Base-by-base conservation (phyloP, 2,888 invertebrate species). In the Anagyrus pseudococci region DNA sequence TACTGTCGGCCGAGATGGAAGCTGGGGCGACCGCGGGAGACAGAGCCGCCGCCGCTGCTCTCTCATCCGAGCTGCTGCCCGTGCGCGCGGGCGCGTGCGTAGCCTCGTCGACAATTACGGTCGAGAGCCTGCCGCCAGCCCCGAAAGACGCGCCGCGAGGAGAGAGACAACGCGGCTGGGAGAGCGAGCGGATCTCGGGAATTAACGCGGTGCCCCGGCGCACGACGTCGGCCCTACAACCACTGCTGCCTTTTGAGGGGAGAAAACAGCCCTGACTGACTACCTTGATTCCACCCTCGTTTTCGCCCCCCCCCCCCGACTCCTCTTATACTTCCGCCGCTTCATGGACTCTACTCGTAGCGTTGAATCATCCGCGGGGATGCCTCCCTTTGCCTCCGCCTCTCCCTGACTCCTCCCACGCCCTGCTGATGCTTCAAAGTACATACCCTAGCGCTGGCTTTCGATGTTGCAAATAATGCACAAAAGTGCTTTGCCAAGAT, bases 21-120 rank as follows among this genome's bases (percentile, higher is more conserved):
- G n/a, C n/a, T n/a, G n/a, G n/a, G n/a, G n/a, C n/a, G n/a, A n/a
- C n/a, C n/a, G n/a, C n/a, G n/a, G n/a, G n/a, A n/a, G n/a, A n/a
- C n/a, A n/a, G n/a, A n/a, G n/a, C n/a, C n/a, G n/a, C n/a, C n/a
- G n/a, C n/a, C n/a, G n/a, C n/a, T n/a, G n/a, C n/a, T n/a, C n/a
- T n/a, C n/a, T n/a, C n/a, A n/a, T n/a, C n/a, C n/a, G n/a, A n/a
- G n/a, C n/a, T n/a, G n/a, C 40, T 26, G 7, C n/a, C 4, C 40
- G 17, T 20, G 0, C 23, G 1, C 23, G 4, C 33, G 33, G 33
- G 56, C 25, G n/a, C n/a, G n/a, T n/a, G n/a, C n/a, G n/a, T n/a
- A n/a, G n/a, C n/a, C n/a, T n/a, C 59, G 23, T 71, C 70, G 71
- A 75, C 77, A 75, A 78, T 78, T 75, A 78, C 74, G 72, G 72